Evolutionary conservation across 2,888 invertebrate genomes (phyloP), one percentile per base, ranked within the genome.

Genomic region (Andrena hattorfiana): DNA sequence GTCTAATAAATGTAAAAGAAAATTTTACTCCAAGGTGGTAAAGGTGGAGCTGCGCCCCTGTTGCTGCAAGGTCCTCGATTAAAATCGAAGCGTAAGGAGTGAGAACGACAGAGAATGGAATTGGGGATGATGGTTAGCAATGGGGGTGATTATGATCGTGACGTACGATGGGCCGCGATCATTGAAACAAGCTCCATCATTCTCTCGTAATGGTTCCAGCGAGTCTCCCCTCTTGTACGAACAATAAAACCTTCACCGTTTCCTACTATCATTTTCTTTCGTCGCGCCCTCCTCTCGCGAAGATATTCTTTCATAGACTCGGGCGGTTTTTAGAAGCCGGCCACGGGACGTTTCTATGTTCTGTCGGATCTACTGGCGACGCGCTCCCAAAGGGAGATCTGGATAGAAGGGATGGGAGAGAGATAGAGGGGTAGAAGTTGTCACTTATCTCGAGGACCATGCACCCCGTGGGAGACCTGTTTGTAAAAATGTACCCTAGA

Each of bases 201-300:
- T 69, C 64, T 74, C 81, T 80, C 81, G 69, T 62, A 67, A 69
- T 60, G 48, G 59, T 80, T 64, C 26, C 13, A 73, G 64, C 26
- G 49, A 67, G 69, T 67, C 81, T 70, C 70, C 75, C 67, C 75
- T 70, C 60, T 67, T 75, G 62, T 82, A 82, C 60, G 81, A 81
- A 81, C 64, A 82, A 81, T 70, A 82, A 73, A 82, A 62, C 74
- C 75, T 75, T 82, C 81, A 71, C 75, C 35, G 56, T 82, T 82
- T 81, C 81, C 81, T 82, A 74, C 51, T 74, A 81, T 71, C 54
- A 26, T 35, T 82, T 70, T 71, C 54, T 81, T 67, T 72, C 49
- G 35, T 72, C 20, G n/a, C 16, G 60, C 62, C 80, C 67, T 63
- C 48, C 79, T 60, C 8, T 56, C 13, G 16, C 10, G 13, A 51